Base-by-base conservation (phyloP, 1,140 invertebrate species). In the Zaprionus tsacasi region DNA sequence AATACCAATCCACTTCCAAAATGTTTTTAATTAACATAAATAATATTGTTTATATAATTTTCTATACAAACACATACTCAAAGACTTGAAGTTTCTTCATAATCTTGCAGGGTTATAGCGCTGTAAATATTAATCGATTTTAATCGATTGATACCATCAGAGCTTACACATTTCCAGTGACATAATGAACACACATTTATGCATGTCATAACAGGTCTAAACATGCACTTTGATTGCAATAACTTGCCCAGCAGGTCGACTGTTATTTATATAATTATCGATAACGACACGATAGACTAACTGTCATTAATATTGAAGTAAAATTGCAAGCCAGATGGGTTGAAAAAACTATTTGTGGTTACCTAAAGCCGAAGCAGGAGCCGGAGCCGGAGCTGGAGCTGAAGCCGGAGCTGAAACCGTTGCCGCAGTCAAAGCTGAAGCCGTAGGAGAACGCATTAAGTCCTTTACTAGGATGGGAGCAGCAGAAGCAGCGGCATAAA, bases 301-400 rank as follows among this genome's bases (percentile, higher is more conserved):
- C 1, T 1, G 21, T 0, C 21, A 7, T 27, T 10, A 17, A 38
- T 45, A 27, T 25, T 13, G 1, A 12, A 17, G 25, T n/a, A 13
- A 15, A 6, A 30, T 33, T 15, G 25, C 40, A 3, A 27, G 33
- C 27, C 6, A 11, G 12, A 25, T 58, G 17, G 55, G 35, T 15
- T 12, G 11, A 6, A 59, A 15, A 43, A 27, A 30, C 36, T 33
- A 27, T 50, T 56, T 57, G 69, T 15, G 54, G 60, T 65, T 6
- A 13, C 13, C 45, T 52, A 64, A 70, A 64, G 30, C 59, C 25
- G 52, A 70, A 64, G 30, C 59, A 15, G 52, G 30, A 25, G 50
- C 68, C 12, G 30, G 0, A 52, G n/a, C 40, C 6, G 13, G 13
- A 43, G 40, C 40, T 5, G 7, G 25, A 60, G 45, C 45, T 8